phyloP scores from a whole-genome alignment of 2,888 invertebrate genomes.

The Tipula vernalis region DNA sequence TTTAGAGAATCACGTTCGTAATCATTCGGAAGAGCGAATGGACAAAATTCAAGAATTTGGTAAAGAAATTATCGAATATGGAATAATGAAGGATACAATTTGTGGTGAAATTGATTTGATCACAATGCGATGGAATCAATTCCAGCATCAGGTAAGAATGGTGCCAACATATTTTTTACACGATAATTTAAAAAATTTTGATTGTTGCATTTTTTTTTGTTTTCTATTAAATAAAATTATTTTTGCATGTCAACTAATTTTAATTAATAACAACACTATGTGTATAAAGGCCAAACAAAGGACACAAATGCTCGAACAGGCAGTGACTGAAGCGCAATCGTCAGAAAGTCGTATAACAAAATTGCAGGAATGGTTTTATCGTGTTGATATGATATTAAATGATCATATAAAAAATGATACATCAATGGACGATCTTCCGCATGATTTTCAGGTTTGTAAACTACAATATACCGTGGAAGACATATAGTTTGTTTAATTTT shows the following conservation, averaged over 20 bases:
- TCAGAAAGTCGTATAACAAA: slow-evolving; percentile 61
- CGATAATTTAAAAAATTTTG: not conserved
- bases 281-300: slow-evolving; percentile 30
- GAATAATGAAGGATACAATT: slow-evolving; percentile 59
- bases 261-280: not conserved
- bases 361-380: slow-evolving; percentile 58
- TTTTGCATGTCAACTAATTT: not conserved
- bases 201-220: slow-evolving; percentile 5
- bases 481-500: not conserved
- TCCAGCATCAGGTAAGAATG: slow-evolving; percentile 50
- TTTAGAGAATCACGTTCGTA: slow-evolving; percentile 65
- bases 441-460: slow-evolving; percentile 49
- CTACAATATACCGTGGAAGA: slow-evolving; percentile 14
- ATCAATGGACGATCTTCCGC: slow-evolving; percentile 65
- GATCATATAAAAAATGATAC: slow-evolving; percentile 64
- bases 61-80: slow-evolving; percentile 56
- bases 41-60: slow-evolving; percentile 64
- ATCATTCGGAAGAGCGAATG: slow-evolving; percentile 58
- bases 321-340: slow-evolving; percentile 62
- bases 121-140: slow-evolving; percentile 48
- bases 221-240: not conserved
- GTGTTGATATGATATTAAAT: slow-evolving; percentile 53
- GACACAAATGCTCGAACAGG: slow-evolving; percentile 47
- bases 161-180: slow-evolving; percentile 8
- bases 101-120: slow-evolving; percentile 51